Conservation (phyloP, 64 coral and sea anemone species). For the Hydrozoanthus tunicans region DNA sequence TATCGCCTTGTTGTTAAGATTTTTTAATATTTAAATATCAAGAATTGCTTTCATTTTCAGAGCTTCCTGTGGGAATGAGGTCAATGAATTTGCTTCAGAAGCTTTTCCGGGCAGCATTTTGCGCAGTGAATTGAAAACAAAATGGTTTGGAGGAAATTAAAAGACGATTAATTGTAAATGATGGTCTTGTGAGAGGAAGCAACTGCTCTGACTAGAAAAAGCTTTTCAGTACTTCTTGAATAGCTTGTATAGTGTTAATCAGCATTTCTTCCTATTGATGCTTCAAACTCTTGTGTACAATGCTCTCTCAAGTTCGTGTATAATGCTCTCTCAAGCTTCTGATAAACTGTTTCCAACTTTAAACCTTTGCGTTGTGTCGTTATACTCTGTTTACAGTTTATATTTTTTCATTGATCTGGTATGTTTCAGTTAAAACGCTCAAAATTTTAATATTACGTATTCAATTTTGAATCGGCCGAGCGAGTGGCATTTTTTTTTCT, state of each 20-base stretch:
- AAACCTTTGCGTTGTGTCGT: background rate
- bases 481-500: too few relatives aligned
- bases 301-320: background rate
- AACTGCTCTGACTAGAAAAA: constrained; percentile 39
- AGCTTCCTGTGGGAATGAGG: constrained; percentile 39
- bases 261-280: background rate
- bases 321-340: background rate
- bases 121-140: constrained; percentile 45
- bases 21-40: constrained; percentile 1
- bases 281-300: background rate
- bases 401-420: background rate
- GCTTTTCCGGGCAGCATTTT: constrained; percentile 22
- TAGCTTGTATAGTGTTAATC: background rate
- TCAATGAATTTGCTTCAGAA: constrained; percentile 52
- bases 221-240: background rate
- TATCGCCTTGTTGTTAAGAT: background rate
- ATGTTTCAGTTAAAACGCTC: background rate
- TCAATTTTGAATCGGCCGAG: too few relatives aligned
- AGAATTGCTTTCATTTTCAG: constrained; percentile 49
- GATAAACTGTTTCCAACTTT: background rate
- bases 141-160: constrained; percentile 50
- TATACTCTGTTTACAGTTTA: background rate
- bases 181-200: constrained; percentile 20
- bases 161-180: constrained; percentile 44
- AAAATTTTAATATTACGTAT: too few relatives aligned